Percentiles rank a stretch among this genome's conserved stretches.
phyloP scores from a whole-genome alignment of 2,797 vertebrate genomes.

The Ctenochaetus hawaiiensis region DNA sequence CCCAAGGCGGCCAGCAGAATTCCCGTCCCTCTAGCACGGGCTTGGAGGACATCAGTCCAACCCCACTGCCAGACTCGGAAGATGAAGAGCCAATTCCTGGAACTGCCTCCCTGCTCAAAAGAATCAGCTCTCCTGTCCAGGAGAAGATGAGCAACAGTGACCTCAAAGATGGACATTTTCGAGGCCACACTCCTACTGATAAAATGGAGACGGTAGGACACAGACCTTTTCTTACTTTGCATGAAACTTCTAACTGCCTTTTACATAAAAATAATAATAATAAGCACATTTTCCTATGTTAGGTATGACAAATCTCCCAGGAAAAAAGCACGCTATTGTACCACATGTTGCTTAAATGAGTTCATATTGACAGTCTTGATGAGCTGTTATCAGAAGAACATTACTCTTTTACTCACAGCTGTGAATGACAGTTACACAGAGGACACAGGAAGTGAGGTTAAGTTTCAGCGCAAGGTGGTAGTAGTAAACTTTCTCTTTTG shows the following conservation, averaged over 20 bases:
- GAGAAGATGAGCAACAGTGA: slow-evolving; percentile 83
- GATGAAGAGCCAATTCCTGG: slow-evolving; percentile 89
- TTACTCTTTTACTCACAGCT: slow-evolving; percentile 54
- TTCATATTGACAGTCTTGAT: not conserved
- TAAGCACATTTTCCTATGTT: not conserved
- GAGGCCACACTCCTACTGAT: slow-evolving; percentile 88
- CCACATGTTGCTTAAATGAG: slow-evolving; percentile 1
- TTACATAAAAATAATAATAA: not conserved
- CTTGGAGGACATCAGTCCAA: slow-evolving; percentile 97
- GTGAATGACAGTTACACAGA: slow-evolving; percentile 56
- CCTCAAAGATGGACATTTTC: slow-evolving; percentile 85
- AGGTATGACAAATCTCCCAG: not conserved
- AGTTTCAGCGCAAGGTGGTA: slow-evolving; percentile 47
- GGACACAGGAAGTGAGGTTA: slow-evolving; percentile 68
- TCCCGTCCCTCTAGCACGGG: slow-evolving; percentile 94
- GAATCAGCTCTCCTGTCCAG: slow-evolving; percentile 79
- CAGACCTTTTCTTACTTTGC: not conserved
- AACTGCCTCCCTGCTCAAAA: slow-evolving; percentile 83
- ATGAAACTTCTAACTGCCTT: not conserved
- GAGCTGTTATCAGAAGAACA: not conserved
- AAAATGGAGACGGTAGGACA: slow-evolving; percentile 92
- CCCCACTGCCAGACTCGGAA: slow-evolving; percentile 95
- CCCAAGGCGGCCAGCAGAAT: slow-evolving; percentile 86
- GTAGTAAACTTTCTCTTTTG: slow-evolving; percentile 72
- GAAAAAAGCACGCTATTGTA: not conserved